Evolutionary conservation across 1,140 invertebrate species (phyloP), one percentile per base, ranked within the genome.

Genomic region (Heliconius congener): DNA sequence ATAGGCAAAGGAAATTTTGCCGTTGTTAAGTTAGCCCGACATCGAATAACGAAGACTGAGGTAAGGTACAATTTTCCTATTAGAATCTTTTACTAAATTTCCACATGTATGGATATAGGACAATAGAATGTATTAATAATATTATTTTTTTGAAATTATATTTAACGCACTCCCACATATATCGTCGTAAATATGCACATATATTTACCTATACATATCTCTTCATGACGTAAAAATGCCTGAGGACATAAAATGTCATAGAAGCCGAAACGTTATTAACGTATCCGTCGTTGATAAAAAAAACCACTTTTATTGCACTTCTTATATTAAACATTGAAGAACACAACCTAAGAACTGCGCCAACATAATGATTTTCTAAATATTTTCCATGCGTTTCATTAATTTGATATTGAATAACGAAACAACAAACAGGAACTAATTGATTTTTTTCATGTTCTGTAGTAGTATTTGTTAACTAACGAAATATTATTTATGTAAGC

Each of bases 1-100:
- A 99, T 99, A 89, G 98, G 99, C 86, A 99, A 99, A 95, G 99
- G 99, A 80, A 99, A 99, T 96, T 99, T 99, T 96, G 99, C 99
- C 79, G 98, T 99, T 88, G 99, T 99, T 83, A 99, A 99, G 96
- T 96, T 99, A 95, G 99, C 98, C 86, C 97, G 97, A 94, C 99
- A 99, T 96, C 96, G 98, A 93, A 98, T 99, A 94, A 99, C 99
- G 81, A 99, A 99, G 96, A 98, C 98, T 89, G 98, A 99, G 98
- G 99, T 99, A 90, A 90, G 87, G 72, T 30, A 30, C 60, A 13
- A 66, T 11, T 66, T 66, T 66, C 60, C 60, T 30, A 27, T 66
- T 66, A 66, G 23, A 27, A 27, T 66, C n/a, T 66, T 23, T 9
- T 16, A 30, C 27, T 9, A 27, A 30, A 66, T 23, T 2, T 66